Evolutionary conservation across 2,113 vertebrate genomes (phyloP).

Genomic region (Circaetus cinerascens): DNA sequence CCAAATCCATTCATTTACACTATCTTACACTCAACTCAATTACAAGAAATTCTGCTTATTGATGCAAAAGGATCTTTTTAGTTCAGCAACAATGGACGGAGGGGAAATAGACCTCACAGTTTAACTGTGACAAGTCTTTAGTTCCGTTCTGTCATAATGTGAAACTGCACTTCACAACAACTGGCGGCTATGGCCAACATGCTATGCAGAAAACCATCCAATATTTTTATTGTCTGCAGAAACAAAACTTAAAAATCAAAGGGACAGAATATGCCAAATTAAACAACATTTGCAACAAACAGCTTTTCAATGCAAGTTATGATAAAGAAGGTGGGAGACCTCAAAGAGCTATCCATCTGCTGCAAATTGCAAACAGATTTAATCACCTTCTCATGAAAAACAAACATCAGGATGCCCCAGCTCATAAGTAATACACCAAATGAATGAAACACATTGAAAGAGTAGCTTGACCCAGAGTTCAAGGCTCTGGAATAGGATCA

Average conservation of each 20-base stretch:
- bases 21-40: background rate
- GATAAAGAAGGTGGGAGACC: background rate
- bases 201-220: background rate
- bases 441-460: background rate
- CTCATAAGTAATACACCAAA: background rate
- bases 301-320: background rate
- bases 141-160: background rate
- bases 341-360: background rate
- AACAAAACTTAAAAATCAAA: background rate
- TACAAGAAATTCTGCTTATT: background rate
- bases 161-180: background rate
- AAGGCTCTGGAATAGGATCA: conserved; percentile 24
- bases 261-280: background rate
- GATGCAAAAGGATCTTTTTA: background rate
- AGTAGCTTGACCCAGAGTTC: background rate
- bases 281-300: background rate
- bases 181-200: background rate
- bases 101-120: background rate
- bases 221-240: background rate
- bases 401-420: background rate
- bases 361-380: background rate
- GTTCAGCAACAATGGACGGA: background rate
- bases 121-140: background rate
- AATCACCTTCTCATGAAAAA: background rate
- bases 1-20: background rate